Base-by-base conservation (phyloP, 1,140 invertebrate genomes). In the Neodiprion pinetum region DNA sequence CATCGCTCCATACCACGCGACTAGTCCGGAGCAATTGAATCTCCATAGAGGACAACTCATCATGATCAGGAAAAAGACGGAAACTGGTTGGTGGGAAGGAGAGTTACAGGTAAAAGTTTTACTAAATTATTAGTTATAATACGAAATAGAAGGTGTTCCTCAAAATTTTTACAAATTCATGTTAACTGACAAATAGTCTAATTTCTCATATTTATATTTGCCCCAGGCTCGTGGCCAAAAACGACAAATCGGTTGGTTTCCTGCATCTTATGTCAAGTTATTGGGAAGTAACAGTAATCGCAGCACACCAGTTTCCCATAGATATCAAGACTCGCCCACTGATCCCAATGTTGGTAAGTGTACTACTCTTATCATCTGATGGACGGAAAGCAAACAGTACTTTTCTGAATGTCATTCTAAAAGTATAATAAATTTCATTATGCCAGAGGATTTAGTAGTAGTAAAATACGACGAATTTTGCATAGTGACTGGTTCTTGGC, bases 41-140 rank as follows among this genome's bases (percentile, higher is more conserved):
- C 87, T 99, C 9, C 93, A 94, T 80, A 92, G 96, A 76, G 98
- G 98, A n/a, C 98, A 99, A 82, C 89, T 99, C 68, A 95, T 99
- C 69, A 95, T 97, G 90, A 96, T 99, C 14, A 91, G 97, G 12
- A 99, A 99, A 88, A 99, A 99, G 85, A 96, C 96, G 9, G 93
- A 96, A 72, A 96, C 96, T 77, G 98, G 98, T 23, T 99, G 98
- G 98, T 99, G 98, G 98, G 98, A 99, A 91, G 98, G 98, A 68
- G 98, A 99, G 89, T 88, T 99, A 40, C 97, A 99, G 90, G 96
- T 90, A 73, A 77, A 70, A 17, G 65, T 78, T 68, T 48, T 74
- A 61, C 50, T 23, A 73, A 40, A 40, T 1, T 40, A 40, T 40
- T 40, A 40, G 28, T 40, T 40, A 40, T 40, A 40, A 40, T 40